Conservation (phyloP, 2,113 vertebrate species). For the Festucalex cinctus region DNA sequence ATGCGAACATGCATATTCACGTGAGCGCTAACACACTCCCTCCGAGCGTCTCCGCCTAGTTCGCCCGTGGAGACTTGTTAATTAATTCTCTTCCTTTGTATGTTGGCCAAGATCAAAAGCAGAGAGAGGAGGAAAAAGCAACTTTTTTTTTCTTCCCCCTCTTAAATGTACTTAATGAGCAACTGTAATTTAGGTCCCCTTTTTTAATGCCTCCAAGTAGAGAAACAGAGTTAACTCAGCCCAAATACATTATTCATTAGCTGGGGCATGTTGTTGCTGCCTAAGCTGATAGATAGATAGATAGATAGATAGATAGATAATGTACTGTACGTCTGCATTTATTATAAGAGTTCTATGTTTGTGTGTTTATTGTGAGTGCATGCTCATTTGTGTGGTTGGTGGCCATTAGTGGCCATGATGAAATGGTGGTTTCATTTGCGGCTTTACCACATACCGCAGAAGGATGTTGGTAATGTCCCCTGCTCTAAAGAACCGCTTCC, state of each 20-base stretch:
- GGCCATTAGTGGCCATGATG: constrained; percentile 53
- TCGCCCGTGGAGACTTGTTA: constrained; percentile 64
- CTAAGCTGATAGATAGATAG: background rate
- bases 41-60: constrained; percentile 50
- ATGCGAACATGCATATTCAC: constrained; percentile 11
- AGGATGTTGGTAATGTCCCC: constrained; percentile 38
- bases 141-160: constrained; percentile 40
- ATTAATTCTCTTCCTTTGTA: constrained; percentile 71
- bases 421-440: constrained; percentile 47
- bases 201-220: constrained; percentile 51
- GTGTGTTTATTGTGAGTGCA: constrained; percentile 16
- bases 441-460: constrained; percentile 39
- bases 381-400: constrained; percentile 31
- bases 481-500: constrained; percentile 33
- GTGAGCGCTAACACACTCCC: constrained; percentile 19
- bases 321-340: constrained; percentile 34
- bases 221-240: constrained; percentile 54
- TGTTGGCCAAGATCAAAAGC: constrained; percentile 65
- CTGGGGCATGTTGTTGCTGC: constrained; percentile 14
- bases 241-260: constrained; percentile 63
- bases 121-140: constrained; percentile 54
- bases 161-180: constrained; percentile 68
- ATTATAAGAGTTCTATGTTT: constrained; percentile 30
- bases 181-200: constrained; percentile 51
- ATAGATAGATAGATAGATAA: constrained; percentile 13